Percentiles rank a stretch among this genome's conserved stretches.
Evolutionary conservation across 2,888 invertebrate species (phyloP).

Genomic region (Eupithecia exiguata): DNA sequence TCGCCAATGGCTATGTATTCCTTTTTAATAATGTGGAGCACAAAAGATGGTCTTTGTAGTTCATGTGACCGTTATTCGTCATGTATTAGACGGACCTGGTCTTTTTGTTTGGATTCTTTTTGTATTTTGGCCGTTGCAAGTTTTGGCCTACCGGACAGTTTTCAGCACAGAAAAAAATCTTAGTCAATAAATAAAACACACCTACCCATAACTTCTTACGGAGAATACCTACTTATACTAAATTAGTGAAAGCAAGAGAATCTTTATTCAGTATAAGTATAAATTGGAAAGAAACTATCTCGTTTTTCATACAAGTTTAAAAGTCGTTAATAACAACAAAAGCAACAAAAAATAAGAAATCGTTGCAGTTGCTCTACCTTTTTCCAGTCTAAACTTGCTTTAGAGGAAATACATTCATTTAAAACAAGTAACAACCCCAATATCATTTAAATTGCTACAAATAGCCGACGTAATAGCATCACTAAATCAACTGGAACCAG

Average conservation of each 20-base stretch:
- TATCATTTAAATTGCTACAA: slow-evolving; percentile 56
- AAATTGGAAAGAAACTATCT: neutral
- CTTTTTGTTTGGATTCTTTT: slow-evolving; percentile 36
- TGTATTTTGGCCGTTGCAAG: slow-evolving; percentile 27
- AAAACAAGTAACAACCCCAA: slow-evolving; percentile 40
- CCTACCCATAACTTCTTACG: neutral
- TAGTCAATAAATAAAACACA: neutral
- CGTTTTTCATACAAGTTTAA: neutral
- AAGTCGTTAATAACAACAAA: slow-evolving; percentile 24
- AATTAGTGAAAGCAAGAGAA: neutral
- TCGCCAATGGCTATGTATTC: slow-evolving; percentile 76
- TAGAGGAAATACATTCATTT: slow-evolving; percentile 22
- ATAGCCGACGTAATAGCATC: slow-evolving; percentile 58
- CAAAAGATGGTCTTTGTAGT: slow-evolving; percentile 64
- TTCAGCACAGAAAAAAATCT: neutral
- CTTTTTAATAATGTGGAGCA: slow-evolving; percentile 70
- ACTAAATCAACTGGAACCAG: slow-evolving; percentile 56
- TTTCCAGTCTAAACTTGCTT: slow-evolving; percentile 17
- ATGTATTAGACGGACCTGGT: slow-evolving; percentile 39
- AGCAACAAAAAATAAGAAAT: neutral
- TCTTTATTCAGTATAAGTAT: neutral
- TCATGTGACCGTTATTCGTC: slow-evolving; percentile 72
- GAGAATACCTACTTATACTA: neutral
- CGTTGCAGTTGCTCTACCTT: neutral
- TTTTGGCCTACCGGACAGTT: neutral